Evolutionary conservation across 2,888 invertebrate species (phyloP).

Genomic region (Megamerina dolium): DNA sequence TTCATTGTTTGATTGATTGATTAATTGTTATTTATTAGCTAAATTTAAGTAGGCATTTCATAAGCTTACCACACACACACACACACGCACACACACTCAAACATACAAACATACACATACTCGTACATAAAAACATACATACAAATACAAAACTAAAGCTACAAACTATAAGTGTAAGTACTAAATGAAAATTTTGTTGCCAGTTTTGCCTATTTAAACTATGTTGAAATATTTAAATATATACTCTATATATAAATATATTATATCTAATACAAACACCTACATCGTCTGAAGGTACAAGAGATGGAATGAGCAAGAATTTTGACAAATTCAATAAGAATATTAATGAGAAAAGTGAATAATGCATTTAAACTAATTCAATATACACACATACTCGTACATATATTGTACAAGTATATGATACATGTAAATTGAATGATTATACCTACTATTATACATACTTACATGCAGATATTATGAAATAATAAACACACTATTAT

Average conservation of each 20-base stretch:
- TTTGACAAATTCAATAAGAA: slow-evolving; percentile 14
- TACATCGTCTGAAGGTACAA: too few species aligned
- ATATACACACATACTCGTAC: background rate
- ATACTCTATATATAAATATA: slow-evolving; percentile 9
- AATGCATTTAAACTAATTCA: background rate
- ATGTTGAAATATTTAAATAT: slow-evolving; percentile 42
- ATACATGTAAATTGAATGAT: too few species aligned
- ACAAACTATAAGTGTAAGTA: slow-evolving; percentile 35
- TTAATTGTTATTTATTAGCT: slow-evolving; percentile 18
- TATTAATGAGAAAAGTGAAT: background rate
- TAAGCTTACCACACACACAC: too few species aligned
- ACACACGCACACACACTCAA: too few species aligned
- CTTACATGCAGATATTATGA: background rate
- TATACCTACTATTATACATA: too few species aligned
- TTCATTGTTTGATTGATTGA: too few species aligned
- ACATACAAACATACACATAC: too few species aligned
- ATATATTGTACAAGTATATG: too few species aligned
- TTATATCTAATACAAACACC: slow-evolving; percentile 12
- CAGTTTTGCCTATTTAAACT: slow-evolving; percentile 50
- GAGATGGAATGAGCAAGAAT: too few species aligned
- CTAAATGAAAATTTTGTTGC: slow-evolving; percentile 45
- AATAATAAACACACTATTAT: slow-evolving; percentile 1
- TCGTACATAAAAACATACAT: too few species aligned
- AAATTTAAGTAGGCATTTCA: slow-evolving; percentile 17
- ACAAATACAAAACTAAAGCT: slow-evolving; percentile 22